A percentile compares a stretch with the other conserved stretches of the same genome.
Conservation (phyloP, 2,797 vertebrate genomes). For the Enteromius radiatus region DNA sequence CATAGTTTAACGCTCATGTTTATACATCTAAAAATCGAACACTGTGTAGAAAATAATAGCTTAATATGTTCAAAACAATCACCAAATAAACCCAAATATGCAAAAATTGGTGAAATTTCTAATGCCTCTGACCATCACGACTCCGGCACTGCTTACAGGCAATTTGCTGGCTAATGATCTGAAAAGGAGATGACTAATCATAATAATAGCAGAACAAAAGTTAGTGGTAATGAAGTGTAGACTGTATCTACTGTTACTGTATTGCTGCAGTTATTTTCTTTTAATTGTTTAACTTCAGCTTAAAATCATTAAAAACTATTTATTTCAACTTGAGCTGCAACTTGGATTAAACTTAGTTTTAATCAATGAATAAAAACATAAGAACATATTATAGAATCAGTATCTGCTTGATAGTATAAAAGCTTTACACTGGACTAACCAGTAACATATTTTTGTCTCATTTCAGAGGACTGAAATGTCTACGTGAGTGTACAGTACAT, state of each 20-base stretch:
- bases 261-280: neutral
- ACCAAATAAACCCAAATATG: neutral
- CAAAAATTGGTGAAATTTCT: neutral
- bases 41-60: neutral
- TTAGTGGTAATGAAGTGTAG: neutral
- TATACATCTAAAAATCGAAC: neutral
- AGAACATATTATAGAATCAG: neutral
- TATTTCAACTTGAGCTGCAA: neutral
- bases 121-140: neutral
- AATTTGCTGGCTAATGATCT: conserved; percentile 20
- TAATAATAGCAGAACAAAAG: conserved; percentile 13
- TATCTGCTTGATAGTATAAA: neutral
- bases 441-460: no score
- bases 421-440: neutral
- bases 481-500: neutral
- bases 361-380: neutral
- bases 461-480: neutral
- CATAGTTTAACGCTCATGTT: neutral
- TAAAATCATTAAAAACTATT: neutral
- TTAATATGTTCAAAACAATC: neutral
- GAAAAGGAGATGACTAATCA: conserved; percentile 6
- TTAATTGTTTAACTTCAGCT: neutral
- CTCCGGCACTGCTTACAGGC: conserved; percentile 6
- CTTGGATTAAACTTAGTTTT: neutral
- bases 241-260: neutral